These are phyloP conservation scores for Rhincodon typus DNA, from an alignment of 2,797 vertebrate genomes.

Conservation along the genomic window DNA sequence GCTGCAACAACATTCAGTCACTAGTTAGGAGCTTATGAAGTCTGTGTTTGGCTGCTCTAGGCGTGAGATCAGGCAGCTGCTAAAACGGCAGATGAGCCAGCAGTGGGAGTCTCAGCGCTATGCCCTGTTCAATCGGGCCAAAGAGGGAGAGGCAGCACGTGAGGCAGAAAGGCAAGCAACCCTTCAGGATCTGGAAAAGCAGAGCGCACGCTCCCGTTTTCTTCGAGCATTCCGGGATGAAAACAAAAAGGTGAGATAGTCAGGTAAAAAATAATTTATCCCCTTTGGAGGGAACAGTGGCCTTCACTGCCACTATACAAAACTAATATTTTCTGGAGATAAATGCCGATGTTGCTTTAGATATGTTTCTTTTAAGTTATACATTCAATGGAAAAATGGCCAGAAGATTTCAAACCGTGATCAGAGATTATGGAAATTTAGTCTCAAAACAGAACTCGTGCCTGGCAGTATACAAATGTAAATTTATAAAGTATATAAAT, in stretches of 20 bases:
- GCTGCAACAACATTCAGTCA: neutral
- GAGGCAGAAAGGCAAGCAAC: constrained; percentile 51
- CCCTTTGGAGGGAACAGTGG: neutral
- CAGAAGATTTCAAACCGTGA: neutral
- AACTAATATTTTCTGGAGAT: neutral
- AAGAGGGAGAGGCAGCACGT: constrained; percentile 47
- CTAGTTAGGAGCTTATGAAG: neutral
- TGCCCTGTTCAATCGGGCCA: constrained; percentile 45
- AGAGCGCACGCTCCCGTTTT: constrained; percentile 48
- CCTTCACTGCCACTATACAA: neutral
- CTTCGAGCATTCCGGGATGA: constrained; percentile 59
- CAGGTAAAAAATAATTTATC: neutral
- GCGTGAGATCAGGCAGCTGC: constrained; percentile 53
- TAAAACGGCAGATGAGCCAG: constrained; percentile 60
- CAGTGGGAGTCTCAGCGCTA: constrained; percentile 48
- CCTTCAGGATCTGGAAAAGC: constrained; percentile 49
- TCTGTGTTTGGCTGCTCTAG: constrained; percentile 41
- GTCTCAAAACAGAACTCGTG: neutral
- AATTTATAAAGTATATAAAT: neutral
- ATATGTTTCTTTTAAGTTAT: neutral
- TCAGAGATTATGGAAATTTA: neutral
- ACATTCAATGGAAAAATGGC: neutral
- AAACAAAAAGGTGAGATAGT: constrained; percentile 56
- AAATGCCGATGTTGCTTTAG: neutral
- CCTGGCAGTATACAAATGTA: neutral